A percentile compares a stretch with the other conserved stretches of the same genome.
Evolutionary conservation across 2,113 vertebrate genomes (phyloP).

Genomic region (Tilapia sparmanii): DNA sequence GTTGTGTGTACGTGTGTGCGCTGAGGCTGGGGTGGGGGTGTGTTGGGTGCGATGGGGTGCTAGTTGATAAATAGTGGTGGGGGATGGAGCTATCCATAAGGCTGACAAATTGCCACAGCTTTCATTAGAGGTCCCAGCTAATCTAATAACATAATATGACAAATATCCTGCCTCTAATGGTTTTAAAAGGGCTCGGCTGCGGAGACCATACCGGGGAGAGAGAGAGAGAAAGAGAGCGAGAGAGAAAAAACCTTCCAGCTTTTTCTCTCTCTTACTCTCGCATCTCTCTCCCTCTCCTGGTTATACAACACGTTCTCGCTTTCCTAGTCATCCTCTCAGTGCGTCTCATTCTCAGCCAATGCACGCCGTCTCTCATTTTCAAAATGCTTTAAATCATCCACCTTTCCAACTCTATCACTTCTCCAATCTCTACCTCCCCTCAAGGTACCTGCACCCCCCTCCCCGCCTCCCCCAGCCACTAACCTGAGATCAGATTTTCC

Average conservation of each 20-base stretch:
- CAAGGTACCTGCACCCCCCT: neutral
- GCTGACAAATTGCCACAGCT: constrained; percentile 75
- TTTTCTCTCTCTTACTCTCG: neutral
- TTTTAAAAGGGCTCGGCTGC: constrained; percentile 65
- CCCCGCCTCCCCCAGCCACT: neutral
- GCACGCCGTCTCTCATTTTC: neutral
- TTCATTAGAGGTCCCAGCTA: constrained; percentile 74
- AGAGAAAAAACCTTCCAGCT: constrained; percentile 18
- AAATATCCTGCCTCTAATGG: constrained; percentile 74
- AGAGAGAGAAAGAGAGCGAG: neutral
- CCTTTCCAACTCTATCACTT: constrained; percentile 18
- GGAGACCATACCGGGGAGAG: neutral
- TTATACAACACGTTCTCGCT: constrained; percentile 24
- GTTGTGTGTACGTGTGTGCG: constrained; percentile 13
- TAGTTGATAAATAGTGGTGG: constrained; percentile 68
- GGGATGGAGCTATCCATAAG: constrained; percentile 69
- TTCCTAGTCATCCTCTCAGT: neutral
- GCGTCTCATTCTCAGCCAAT: neutral
- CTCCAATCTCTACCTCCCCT: constrained; percentile 13
- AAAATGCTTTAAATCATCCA: constrained; percentile 25
- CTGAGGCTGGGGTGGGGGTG: neutral
- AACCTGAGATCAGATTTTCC: constrained; percentile 52
- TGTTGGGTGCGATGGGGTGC: constrained; percentile 43
- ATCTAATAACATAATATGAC: constrained; percentile 80
- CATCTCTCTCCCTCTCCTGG: neutral